Evolutionary conservation across 2,113 vertebrate genomes (phyloP), one percentile per base, ranked within the genome.

Genomic region (Dipodomys ordii): DNA sequence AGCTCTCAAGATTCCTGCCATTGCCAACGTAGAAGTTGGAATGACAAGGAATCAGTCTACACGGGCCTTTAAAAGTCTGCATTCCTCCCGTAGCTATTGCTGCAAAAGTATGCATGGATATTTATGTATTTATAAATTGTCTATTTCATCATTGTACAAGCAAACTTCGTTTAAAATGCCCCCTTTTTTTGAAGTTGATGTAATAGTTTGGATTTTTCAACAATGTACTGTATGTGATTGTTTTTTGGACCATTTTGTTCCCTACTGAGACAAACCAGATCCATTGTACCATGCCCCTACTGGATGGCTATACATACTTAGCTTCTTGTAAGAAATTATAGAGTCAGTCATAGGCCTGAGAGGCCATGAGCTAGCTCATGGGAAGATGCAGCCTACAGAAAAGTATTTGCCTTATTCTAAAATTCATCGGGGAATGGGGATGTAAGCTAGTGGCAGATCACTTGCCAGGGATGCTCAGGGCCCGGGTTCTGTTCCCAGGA

Each of bases 111-210:
- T 86, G 60, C 69, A 28, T 90, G 79, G 68, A 74, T 93, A 90
- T 92, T 96, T 90, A 87, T 91, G 64, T 95, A 76, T 95, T 96
- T 95, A 93, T 94, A 90, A 82, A 93, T 79, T 32, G 67, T 23
- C 73, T 12, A 60, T 46, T 91, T 85, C 30, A 62, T 85, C 77
- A 49, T 77, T 60, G 46, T 85, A 64, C 25, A 88, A 95, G 71
- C 81, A 87, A 53, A 65, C 91, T 86, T 72, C 25, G 25, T 93
- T 93, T 68, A 93, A 96, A 96, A 93, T 84, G 64, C n/a, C 32
- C 53, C 65, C 92, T 94, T 92, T 49, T 49, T 88, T 68, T n/a
- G 44, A 73, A 81, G 78, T 90, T 94, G 72, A 74, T 90, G 46
- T 93, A 90, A 89, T 53, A 72, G 27, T 95, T 91, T 62, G n/a